Conservation (phyloP, 1,140 invertebrate species). For the Teleogryllus occipitalis region DNA sequence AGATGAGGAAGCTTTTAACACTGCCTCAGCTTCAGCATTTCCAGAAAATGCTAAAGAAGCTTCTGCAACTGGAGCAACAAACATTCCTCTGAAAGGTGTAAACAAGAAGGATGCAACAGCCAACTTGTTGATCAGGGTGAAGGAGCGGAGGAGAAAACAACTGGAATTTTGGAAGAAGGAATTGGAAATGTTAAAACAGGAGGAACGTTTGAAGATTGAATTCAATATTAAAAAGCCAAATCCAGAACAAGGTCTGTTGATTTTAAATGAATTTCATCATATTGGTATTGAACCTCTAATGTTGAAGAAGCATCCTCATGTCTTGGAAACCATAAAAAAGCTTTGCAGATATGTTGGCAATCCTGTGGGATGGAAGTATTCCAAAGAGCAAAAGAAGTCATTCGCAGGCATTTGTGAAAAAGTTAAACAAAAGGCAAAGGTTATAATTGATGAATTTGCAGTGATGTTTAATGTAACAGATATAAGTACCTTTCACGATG, state of each 20-base stretch:
- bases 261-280: conserved; percentile 51
- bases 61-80: neutral
- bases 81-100: neutral
- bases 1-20: conserved; percentile 29
- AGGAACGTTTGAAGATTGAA: conserved; percentile 62
- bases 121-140: neutral
- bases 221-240: conserved; percentile 55
- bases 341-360: conserved; percentile 66
- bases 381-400: neutral
- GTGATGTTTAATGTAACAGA: neutral
- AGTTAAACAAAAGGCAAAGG: neutral
- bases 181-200: conserved; percentile 59
- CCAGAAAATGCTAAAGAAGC: neutral
- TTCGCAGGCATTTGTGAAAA: neutral
- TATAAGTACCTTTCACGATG: neutral
- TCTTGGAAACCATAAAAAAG: conserved; percentile 57
- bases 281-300: conserved; percentile 65
- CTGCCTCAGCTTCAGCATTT: neutral
- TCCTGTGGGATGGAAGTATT: neutral
- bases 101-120: neutral
- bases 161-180: conserved; percentile 51
- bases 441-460: neutral
- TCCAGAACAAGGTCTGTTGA: conserved; percentile 48
- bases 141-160: neutral
- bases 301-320: conserved; percentile 75